Evolutionary conservation across 2,888 invertebrate species (phyloP), one percentile per base, ranked within the genome.

Genomic region (Portevinia maculata): DNA sequence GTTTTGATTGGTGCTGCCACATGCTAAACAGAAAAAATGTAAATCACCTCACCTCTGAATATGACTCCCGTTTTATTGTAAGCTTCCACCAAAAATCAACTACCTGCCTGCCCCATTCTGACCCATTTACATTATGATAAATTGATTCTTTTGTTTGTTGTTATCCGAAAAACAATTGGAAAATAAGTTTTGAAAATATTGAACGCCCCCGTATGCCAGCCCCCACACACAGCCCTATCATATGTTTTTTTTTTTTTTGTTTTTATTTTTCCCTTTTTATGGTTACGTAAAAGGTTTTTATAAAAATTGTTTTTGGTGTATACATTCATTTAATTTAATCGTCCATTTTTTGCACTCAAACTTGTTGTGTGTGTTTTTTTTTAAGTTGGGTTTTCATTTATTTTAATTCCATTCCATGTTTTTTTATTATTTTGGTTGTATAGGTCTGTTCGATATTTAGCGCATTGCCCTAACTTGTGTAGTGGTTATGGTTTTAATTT

Each of bases 1-100:
- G 87, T 88, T 87, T 87, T 88, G 87, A 87, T 87, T 88, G 88
- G 88, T 89, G 88, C 88, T 88, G 87, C 88, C 85, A 79, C 59
- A 75, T 65, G 64, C 70, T 52, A 52, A 81, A 74, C 34, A 59
- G 30, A 65, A 32, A 53, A 59, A 64, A 75, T 62, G 53, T 79
- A 74, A 81, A 60, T 75, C 60, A 65, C 75, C 70, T 70, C 64
- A 57, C 83, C 70, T 67, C 59, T 79, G 64, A 60, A 83, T 73
- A 76, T 84, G 62, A 74, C 65, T 75, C 83, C 53, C 76, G 84
- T 85, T 85, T 85, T 84, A 79, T 84, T 78, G 84, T 78, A 84
- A 73, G 37, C 65, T 71, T 62, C 9, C 67, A 52, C 41, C 34
- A 37, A 19, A 53, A 34, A 53, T 15, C 3, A 28, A 21, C 50